Evolutionary conservation across 2,888 invertebrate genomes (phyloP), one percentile per base, ranked within the genome.

Genomic region (Epistrophe grossulariae): DNA sequence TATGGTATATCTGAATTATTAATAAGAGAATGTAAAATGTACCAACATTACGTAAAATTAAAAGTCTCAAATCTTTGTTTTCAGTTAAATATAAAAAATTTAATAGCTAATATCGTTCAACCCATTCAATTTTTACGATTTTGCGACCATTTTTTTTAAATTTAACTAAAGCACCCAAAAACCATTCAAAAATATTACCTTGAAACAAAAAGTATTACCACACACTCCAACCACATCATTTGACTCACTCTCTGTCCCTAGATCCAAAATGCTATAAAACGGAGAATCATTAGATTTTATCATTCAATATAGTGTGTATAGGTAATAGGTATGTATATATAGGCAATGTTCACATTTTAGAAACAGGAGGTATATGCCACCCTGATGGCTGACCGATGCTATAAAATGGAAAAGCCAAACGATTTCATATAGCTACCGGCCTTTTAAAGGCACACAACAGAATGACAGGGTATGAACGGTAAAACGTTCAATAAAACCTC

Each of bases 231-330:
- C 82, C 82, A 66, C 77, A 71, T 72, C 71, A 72, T 73, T 64
- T 70, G 64, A 55, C 64, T 62, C 48, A 45, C 8, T 57, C n/a
- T 43, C 24, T 10, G 38, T 60, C 62, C n/a, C 40, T n/a, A 11
- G 38, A 50, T 72, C 38, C 55, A 19, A 38, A 57, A 45, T 8
- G 28, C 76, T 71, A 71, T 76, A 74, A 82, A 82, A 13, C 72
- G 82, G 77, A 71, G 77, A 71, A 77, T 59, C 71, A 82, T 82
- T 82, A 59, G 50, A 77, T 82, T 77, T 77, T 82, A 82, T 82
- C 64, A 48, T 60, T 62, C 70, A 43, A 31, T 40, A 38, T 40
- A 48, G n/a, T n/a, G n/a, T 28, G 72, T 11, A 38, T 28, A n/a
- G n/a, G n/a, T n/a, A n/a, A n/a, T n/a, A n/a, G n/a, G n/a, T 45